phyloP scores from a whole-genome alignment of 2,888 invertebrate genomes.

The Busseola fusca region DNA sequence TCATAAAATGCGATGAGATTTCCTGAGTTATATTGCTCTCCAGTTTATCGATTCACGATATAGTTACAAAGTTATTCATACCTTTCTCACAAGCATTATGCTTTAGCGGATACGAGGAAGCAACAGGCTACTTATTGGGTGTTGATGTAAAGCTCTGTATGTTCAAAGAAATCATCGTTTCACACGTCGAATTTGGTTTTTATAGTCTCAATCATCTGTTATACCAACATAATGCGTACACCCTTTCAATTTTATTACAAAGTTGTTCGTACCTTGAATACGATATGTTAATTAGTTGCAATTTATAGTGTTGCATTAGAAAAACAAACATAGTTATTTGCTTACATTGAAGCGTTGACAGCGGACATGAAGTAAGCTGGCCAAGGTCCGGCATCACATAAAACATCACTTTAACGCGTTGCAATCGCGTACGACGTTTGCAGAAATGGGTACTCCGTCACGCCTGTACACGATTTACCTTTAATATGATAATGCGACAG shows the following conservation, averaged over 20 bases:
- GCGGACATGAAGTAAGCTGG: constrained; percentile 65
- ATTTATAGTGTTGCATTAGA: constrained; percentile 56
- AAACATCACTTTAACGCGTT: constrained; percentile 54
- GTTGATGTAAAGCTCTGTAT: constrained; percentile 51
- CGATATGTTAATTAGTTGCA: constrained; percentile 53
- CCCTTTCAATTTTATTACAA: constrained; percentile 49
- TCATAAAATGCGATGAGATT: constrained; percentile 75
- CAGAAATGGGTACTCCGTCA: constrained; percentile 67
- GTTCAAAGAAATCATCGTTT: constrained; percentile 53
- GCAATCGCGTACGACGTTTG: constrained; percentile 52
- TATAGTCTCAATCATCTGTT: constrained; percentile 43
- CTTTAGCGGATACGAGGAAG: constrained; percentile 53
- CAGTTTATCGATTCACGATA: constrained; percentile 70
- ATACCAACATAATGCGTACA: constrained; percentile 24
- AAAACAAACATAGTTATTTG: constrained; percentile 62
- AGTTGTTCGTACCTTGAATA: constrained; percentile 36
- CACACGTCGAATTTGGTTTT: constrained; percentile 42
- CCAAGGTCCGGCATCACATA: constrained; percentile 67
- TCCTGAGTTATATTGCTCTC: constrained; percentile 78
- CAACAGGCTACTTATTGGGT: constrained; percentile 52
- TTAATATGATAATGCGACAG: constrained; percentile 77
- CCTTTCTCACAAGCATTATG: constrained; percentile 49
- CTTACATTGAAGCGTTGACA: constrained; percentile 61
- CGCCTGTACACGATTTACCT: constrained; percentile 68
- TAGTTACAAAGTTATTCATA: constrained; percentile 70